phyloP scores from a whole-genome alignment of 2,888 invertebrate species.

The Rhingia rostrata region DNA sequence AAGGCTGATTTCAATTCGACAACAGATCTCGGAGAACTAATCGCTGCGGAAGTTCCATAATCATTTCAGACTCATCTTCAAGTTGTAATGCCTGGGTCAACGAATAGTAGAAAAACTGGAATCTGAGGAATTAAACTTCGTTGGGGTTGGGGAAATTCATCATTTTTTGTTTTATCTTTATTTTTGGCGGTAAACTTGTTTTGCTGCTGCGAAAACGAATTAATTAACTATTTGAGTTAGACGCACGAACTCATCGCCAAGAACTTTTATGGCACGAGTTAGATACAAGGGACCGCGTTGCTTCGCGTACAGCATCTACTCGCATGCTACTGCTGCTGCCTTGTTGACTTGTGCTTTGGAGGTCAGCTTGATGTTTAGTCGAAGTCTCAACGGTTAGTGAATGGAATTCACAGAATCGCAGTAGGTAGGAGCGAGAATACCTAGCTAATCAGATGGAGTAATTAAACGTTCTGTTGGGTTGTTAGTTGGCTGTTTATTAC shows the following conservation, averaged over 20 bases:
- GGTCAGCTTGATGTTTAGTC: conserved; percentile 22
- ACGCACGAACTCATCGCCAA: conserved; percentile 16
- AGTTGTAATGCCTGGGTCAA: conserved; percentile 11
- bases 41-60: conserved; percentile 35
- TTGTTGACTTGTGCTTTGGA: conserved; percentile 2
- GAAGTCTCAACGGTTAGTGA: background rate
- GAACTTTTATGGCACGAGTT: conserved; percentile 33
- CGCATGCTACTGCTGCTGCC: background rate
- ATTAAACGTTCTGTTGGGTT: background rate
- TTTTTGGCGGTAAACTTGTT: conserved; percentile 69
- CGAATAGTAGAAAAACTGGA: conserved; percentile 60
- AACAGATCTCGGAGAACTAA: conserved; percentile 68
- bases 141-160: conserved; percentile 37
- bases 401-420: background rate
- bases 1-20: conserved; percentile 57
- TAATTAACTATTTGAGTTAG: conserved; percentile 55
- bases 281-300: conserved; percentile 6
- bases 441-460: conserved; percentile 25
- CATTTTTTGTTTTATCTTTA: conserved; percentile 28
- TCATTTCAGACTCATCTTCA: conserved; percentile 24
- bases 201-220: conserved; percentile 53
- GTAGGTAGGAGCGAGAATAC: conserved; percentile 6
- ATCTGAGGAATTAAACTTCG: conserved; percentile 58
- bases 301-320: background rate
- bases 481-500: too few species aligned